Evolutionary conservation across 1,140 invertebrate genomes (phyloP).

Genomic region (Ridgeia piscesae): DNA sequence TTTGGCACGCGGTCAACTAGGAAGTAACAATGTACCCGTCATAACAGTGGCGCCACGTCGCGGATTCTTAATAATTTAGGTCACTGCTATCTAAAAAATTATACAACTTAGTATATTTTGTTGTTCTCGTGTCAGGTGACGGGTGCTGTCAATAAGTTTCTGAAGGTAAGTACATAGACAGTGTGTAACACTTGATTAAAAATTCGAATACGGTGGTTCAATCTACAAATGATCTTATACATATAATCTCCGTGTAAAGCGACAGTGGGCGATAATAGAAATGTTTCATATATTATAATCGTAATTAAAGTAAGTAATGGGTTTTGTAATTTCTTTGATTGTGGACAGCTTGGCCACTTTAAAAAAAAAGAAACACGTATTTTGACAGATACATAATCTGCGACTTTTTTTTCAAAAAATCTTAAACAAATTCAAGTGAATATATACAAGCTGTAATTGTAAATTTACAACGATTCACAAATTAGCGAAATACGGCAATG

Average conservation of each 20-base stretch:
- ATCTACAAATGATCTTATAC: neutral
- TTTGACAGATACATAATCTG: neutral
- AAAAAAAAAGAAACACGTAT: neutral
- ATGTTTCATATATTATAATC: neutral
- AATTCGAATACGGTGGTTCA: neutral
- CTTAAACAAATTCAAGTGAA: too few relatives aligned
- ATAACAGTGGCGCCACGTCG: neutral
- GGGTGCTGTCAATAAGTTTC: neutral
- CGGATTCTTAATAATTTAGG: neutral
- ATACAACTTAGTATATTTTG: neutral
- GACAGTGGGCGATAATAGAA: neutral
- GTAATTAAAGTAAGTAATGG: neutral
- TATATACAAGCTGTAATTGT: too few relatives aligned
- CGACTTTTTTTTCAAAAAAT: neutral
- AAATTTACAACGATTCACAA: too few relatives aligned
- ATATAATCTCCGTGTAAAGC: neutral
- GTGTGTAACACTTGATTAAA: neutral
- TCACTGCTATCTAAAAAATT: neutral
- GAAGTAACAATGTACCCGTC: neutral
- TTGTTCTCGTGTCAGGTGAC: neutral
- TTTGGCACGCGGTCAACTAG: neutral
- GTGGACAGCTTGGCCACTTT: neutral
- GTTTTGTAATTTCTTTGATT: neutral
- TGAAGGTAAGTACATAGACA: neutral
- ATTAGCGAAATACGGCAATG: too few relatives aligned